A percentile compares a stretch with the other conserved stretches of the same genome.
Evolutionary conservation across 2,113 vertebrate genomes (phyloP).

Genomic region (Alaudala cheleensis): DNA sequence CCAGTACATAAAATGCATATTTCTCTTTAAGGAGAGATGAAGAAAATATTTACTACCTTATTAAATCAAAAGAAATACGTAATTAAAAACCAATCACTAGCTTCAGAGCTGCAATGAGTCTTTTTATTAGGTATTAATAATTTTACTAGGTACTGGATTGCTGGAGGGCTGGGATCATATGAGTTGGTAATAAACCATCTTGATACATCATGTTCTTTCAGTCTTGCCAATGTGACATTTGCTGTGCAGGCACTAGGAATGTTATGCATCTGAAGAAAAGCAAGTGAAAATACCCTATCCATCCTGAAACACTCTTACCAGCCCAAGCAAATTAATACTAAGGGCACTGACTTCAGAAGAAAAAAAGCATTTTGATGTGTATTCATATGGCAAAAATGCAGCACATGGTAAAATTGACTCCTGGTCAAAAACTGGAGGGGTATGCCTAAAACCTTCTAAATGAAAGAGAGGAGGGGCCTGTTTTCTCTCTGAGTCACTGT

Average conservation of each 20-base stretch:
- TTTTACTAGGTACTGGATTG: conserved; percentile 61
- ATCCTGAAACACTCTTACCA: background rate
- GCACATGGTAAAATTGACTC: background rate
- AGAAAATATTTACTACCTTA: conserved; percentile 68
- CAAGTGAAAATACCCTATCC: background rate
- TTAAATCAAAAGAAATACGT: conserved; percentile 71
- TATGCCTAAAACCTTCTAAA: background rate
- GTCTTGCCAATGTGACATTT: conserved; percentile 38
- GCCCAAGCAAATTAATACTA: accelerated
- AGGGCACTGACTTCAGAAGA: background rate
- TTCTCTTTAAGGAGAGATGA: conserved; percentile 71
- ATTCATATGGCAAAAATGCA: background rate
- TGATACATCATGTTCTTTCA: conserved; percentile 53
- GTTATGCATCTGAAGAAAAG: conserved; percentile 2
- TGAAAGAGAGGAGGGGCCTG: background rate
- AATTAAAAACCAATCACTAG: conserved; percentile 71
- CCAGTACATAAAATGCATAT: conserved; percentile 26
- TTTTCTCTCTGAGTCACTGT: background rate
- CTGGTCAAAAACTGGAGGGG: background rate
- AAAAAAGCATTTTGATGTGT: background rate
- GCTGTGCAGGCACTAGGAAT: conserved; percentile 24
- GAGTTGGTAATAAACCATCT: conserved; percentile 54
- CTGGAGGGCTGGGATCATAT: conserved; percentile 24
- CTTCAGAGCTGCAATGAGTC: conserved; percentile 62
- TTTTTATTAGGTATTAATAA: conserved; percentile 69